Evolutionary conservation across 2,113 vertebrate genomes (phyloP).

Genomic region (Poecilia latipinna): DNA sequence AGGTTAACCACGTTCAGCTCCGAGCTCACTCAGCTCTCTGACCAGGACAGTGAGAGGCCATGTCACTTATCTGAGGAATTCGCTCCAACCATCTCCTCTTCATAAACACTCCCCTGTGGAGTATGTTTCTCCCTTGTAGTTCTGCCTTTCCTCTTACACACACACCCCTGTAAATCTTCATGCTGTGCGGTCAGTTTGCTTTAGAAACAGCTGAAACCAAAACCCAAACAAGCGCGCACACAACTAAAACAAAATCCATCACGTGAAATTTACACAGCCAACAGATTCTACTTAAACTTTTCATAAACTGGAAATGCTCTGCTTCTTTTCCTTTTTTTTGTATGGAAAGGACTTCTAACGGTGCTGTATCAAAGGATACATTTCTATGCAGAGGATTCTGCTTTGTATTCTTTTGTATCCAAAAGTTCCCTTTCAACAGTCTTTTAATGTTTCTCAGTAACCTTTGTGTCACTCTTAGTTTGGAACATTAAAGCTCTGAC

Average conservation of each 20-base stretch:
- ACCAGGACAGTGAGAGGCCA: conserved; percentile 48
- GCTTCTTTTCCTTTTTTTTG: conserved; percentile 41
- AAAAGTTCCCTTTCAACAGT: not conserved
- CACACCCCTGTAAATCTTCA: not conserved
- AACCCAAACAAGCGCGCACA: conserved; percentile 25
- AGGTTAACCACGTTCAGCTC: conserved; percentile 52
- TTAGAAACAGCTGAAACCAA: conserved; percentile 28
- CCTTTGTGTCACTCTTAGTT: not conserved
- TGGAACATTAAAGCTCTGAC: not conserved
- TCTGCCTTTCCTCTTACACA: conserved; percentile 14
- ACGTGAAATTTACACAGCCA: conserved; percentile 18
- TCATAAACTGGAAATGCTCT: conserved; percentile 30
- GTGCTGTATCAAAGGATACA: not conserved
- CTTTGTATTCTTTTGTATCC: not conserved
- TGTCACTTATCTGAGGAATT: conserved; percentile 80
- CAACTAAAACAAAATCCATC: conserved; percentile 45
- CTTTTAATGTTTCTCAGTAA: not conserved
- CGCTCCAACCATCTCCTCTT: conserved; percentile 62
- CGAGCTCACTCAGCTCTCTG: conserved; percentile 30
- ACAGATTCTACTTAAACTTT: conserved; percentile 40
- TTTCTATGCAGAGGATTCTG: not conserved
- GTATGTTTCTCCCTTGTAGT: conserved; percentile 30
- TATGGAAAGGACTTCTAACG: not conserved
- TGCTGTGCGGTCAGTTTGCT: conserved; percentile 18
- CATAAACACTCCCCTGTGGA: conserved; percentile 76